A percentile compares a stretch with the other conserved stretches of the same genome.
Conservation (phyloP, 1,140 invertebrate genomes). For the Bathynomus jamesi region DNA sequence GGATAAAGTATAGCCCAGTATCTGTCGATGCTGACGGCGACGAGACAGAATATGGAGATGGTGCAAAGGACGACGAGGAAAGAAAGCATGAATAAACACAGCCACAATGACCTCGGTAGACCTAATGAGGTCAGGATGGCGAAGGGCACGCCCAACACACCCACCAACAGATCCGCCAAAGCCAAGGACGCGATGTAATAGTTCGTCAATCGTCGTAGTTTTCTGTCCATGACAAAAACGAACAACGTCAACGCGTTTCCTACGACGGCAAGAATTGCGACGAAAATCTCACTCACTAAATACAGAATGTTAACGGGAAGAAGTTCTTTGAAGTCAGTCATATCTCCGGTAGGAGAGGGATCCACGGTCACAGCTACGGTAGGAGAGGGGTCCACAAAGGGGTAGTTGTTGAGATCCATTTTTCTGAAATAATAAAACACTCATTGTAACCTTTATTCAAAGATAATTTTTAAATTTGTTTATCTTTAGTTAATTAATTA, state of each 20-base stretch:
- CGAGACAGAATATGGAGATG: conserved; percentile 81
- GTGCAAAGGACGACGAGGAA: conserved; percentile 79
- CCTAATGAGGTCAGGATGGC: conserved; percentile 69
- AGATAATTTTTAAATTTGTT: no score
- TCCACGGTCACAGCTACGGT: no score
- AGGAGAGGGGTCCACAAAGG: no score
- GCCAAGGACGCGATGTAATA: conserved; percentile 86
- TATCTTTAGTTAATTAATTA: no score
- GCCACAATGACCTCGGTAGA: conserved; percentile 64
- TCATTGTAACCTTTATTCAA: no score
- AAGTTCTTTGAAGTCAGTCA: neutral
- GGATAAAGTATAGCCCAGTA: conserved; percentile 87
- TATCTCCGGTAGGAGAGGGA: neutral
- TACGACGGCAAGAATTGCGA: conserved; percentile 67
- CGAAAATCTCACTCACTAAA: conserved; percentile 64
- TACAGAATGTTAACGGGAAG: conserved; percentile 55
- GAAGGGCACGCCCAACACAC: conserved; percentile 65
- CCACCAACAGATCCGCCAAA: conserved; percentile 66
- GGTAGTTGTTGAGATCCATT: no score
- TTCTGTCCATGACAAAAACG: conserved; percentile 67
- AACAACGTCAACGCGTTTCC: conserved; percentile 78
- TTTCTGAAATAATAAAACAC: no score
- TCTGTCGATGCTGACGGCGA: conserved; percentile 80
- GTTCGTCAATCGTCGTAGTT: conserved; percentile 70
- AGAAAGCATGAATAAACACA: conserved; percentile 78